Evolutionary conservation across 2,113 vertebrate species (phyloP).

Genomic region (mouse (Mus musculus)): GRCm39 chr15:100359001-100359500

Average conservation of each 20-base stretch:
- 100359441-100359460: background rate
- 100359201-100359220: background rate
- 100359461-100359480: background rate
- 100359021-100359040: background rate
- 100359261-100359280: no score
- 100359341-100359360: background rate
- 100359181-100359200: background rate
- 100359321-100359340: no score
- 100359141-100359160: background rate
- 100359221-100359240: background rate
- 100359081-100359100: no score
- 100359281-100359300: background rate
- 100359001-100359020: background rate
- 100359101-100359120: background rate
- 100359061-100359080: no score
- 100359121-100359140: background rate
- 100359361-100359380: background rate
- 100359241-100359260: background rate
- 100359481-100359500: conserved; percentile 26
- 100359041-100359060: no score
- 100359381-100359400: background rate
- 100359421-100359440: conserved; percentile 25
- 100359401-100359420: background rate
- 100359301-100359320: background rate
- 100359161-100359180: no score